phyloP scores from a whole-genome alignment of 2,888 invertebrate species.

The Chrysolina americana region DNA sequence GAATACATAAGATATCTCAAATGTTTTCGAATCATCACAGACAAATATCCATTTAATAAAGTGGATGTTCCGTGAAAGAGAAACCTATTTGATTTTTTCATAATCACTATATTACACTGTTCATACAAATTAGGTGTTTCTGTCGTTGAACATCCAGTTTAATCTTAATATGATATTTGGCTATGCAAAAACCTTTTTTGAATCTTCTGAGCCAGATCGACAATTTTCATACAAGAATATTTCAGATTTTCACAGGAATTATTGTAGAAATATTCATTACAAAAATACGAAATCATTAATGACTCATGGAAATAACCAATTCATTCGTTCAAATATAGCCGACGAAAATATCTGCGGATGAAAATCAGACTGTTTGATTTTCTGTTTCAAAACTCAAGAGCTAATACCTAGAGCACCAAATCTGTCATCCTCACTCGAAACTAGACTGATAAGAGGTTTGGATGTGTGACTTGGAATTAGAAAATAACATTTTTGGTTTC shows the following conservation, averaged over 20 bases:
- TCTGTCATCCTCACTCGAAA: slow-evolving; percentile 22
- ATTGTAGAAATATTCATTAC: too few species aligned
- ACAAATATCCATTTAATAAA: too few species aligned
- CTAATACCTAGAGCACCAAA: slow-evolving; percentile 4
- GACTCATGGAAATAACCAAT: neutral
- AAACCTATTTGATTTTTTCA: too few species aligned
- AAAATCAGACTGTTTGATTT: neutral
- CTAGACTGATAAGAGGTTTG: slow-evolving; percentile 31
- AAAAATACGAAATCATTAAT: neutral
- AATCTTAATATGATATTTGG: too few species aligned
- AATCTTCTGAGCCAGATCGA: neutral
- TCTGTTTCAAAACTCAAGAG: slow-evolving; percentile 2
- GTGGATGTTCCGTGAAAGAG: too few species aligned
- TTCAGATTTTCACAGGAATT: too few species aligned
- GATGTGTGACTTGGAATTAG: slow-evolving; percentile 41
- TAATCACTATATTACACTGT: too few species aligned
- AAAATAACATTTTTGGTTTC: slow-evolving; percentile 31
- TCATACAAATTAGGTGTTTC: too few species aligned
- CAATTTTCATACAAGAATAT: too few species aligned
- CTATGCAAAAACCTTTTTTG: neutral
- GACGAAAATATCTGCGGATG: neutral
- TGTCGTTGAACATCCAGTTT: too few species aligned
- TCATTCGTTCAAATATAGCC: neutral
- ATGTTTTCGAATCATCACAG: too few species aligned
- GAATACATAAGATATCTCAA: too few species aligned